phyloP scores from a whole-genome alignment of 2,797 vertebrate genomes.

The Microhierax caerulescens region DNA sequence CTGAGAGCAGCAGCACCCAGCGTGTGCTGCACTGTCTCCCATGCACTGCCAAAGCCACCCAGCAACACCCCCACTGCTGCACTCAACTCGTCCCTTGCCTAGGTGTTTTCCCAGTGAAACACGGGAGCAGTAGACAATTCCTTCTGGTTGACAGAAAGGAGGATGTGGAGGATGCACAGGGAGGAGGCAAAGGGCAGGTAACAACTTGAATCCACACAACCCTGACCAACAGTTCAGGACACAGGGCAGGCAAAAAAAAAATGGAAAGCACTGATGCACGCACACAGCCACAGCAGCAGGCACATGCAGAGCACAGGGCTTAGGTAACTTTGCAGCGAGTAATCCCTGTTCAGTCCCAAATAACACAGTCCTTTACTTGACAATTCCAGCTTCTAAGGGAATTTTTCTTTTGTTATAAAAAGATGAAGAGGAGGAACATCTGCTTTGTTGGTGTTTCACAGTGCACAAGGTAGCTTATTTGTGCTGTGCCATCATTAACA shows the following conservation, averaged over 20 bases:
- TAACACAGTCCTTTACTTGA: background rate
- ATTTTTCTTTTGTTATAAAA: background rate
- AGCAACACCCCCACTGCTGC: background rate
- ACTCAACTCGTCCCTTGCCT: background rate
- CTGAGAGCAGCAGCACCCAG: background rate
- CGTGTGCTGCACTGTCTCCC: accelerated
- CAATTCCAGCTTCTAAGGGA: background rate
- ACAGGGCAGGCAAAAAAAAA: accelerated
- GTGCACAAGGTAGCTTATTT: background rate
- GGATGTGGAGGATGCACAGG: background rate
- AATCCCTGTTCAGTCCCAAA: background rate
- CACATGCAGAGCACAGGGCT: background rate
- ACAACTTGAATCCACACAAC: background rate
- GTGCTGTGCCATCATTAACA: background rate
- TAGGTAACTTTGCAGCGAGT: background rate
- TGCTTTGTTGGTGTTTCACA: background rate
- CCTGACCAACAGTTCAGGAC: background rate
- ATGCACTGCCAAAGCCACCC: background rate
- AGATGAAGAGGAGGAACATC: background rate
- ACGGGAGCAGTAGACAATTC: background rate
- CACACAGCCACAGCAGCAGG: background rate
- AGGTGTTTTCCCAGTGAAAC: background rate
- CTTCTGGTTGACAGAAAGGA: background rate
- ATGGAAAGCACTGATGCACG: background rate
- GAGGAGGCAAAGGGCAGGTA: background rate